phyloP scores from a whole-genome alignment of 1,140 invertebrate genomes.

The Megathymus violae region DNA sequence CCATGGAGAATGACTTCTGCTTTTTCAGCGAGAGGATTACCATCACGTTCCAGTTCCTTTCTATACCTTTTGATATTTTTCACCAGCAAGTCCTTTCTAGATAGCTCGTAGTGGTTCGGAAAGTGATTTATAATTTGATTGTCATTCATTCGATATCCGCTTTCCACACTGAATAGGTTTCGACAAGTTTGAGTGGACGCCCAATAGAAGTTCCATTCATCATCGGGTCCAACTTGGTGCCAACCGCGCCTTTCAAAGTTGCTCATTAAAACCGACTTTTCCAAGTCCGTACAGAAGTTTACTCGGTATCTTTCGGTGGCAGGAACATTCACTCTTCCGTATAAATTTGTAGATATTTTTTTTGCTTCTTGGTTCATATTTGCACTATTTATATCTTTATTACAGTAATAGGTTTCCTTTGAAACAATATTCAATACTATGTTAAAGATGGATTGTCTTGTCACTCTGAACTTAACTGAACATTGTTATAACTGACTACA shows the following conservation, averaged over 20 bases:
- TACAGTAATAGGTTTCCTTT: too few species aligned
- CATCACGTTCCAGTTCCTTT: conserved; percentile 95
- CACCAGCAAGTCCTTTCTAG: conserved; percentile 96
- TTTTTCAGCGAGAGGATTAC: conserved; percentile 93
- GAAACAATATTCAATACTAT: too few species aligned
- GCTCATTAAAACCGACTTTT: conserved; percentile 96
- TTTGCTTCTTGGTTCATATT: conserved; percentile 64
- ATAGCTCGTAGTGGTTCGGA: conserved; percentile 97
- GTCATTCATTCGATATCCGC: conserved; percentile 95
- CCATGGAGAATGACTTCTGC: conserved; percentile 79
- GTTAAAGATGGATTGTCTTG: too few species aligned
- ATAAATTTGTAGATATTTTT: conserved; percentile 54
- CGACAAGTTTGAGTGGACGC: conserved; percentile 95
- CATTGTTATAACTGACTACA: too few species aligned
- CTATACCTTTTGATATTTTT: conserved; percentile 98
- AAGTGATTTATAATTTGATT: conserved; percentile 97
- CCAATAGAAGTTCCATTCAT: conserved; percentile 99
- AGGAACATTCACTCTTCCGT: conserved; percentile 57
- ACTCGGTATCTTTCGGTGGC: conserved; percentile 80
- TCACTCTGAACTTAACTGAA: too few species aligned
- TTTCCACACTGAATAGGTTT: conserved; percentile 96
- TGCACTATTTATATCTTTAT: background rate
- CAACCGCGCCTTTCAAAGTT: conserved; percentile 98
- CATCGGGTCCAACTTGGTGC: conserved; percentile 94
- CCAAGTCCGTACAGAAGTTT: conserved; percentile 95